A percentile compares a stretch with the other conserved stretches of the same genome.
Evolutionary conservation across 2,888 invertebrate genomes (phyloP).

Genomic region (Stegophylla sp.): DNA sequence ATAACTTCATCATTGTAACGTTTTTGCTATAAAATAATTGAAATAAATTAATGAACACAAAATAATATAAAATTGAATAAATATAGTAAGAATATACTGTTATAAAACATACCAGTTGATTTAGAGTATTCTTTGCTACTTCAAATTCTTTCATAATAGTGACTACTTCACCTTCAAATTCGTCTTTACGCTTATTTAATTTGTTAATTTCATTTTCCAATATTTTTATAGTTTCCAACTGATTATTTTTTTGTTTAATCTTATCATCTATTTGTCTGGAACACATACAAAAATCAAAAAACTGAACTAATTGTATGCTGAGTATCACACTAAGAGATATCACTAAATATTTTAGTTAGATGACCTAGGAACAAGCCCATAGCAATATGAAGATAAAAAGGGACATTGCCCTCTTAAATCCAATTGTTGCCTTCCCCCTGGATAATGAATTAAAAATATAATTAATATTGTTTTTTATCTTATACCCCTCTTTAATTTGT

Average conservation of each 20-base stretch:
- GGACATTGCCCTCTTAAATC: too few species aligned
- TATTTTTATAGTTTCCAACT: slow-evolving; percentile 12
- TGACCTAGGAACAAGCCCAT: too few species aligned
- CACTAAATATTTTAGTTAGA: too few species aligned
- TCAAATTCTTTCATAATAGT: not conserved
- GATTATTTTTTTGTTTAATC: slow-evolving; percentile 8
- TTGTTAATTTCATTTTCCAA: slow-evolving; percentile 31
- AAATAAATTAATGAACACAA: not conserved
- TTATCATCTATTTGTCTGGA: slow-evolving; percentile 27
- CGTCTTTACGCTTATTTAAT: slow-evolving; percentile 1
- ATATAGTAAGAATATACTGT: not conserved
- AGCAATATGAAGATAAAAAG: too few species aligned
- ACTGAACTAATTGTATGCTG: not conserved
- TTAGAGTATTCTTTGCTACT: not conserved
- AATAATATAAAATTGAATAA: not conserved
- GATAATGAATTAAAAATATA: too few species aligned
- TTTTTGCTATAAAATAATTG: slow-evolving; percentile 13
- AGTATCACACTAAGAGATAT: too few species aligned
- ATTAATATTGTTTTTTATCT: too few species aligned
- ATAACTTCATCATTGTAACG: not conserved
- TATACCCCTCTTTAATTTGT: too few species aligned
- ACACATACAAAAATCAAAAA: not conserved
- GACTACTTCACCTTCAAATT: slow-evolving; percentile 6
- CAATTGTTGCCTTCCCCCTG: too few species aligned
- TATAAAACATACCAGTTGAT: not conserved